These are phyloP conservation scores for Cochlearius cochlearius DNA, from an alignment of 2,113 vertebrate species.

Conservation along the genomic window DNA sequence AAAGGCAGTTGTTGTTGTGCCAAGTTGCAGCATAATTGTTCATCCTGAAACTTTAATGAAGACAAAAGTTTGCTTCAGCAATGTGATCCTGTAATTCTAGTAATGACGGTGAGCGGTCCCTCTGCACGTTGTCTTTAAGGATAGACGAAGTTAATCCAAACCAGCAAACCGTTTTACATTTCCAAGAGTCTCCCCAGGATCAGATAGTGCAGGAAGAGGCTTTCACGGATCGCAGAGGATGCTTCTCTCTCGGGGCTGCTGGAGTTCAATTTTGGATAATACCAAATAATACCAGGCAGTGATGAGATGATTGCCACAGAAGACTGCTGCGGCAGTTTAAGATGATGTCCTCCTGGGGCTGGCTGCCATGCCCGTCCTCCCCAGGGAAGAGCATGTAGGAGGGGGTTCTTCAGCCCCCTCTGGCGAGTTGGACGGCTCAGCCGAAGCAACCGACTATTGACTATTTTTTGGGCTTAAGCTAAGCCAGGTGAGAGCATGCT, in stretches of 20 bases:
- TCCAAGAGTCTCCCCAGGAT: neutral
- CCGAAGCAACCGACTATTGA: accelerated
- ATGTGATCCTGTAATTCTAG: neutral
- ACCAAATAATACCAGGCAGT: neutral
- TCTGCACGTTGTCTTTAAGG: neutral
- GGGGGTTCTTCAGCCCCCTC: neutral
- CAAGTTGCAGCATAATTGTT: slow-evolving; percentile 5
- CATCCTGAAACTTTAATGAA: slow-evolving; percentile 14
- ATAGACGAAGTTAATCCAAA: neutral
- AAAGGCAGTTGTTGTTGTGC: slow-evolving; percentile 20
- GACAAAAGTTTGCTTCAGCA: neutral
- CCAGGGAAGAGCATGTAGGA: neutral
- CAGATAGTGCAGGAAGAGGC: neutral
- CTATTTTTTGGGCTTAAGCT: neutral
- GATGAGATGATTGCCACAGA: neutral
- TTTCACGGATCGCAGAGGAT: neutral
- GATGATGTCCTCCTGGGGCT: neutral
- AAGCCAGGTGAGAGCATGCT: neutral
- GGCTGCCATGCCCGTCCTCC: neutral
- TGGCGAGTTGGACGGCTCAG: accelerated
- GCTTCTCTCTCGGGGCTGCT: neutral
- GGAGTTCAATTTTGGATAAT: neutral
- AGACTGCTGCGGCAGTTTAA: neutral
- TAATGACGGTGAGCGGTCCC: neutral
- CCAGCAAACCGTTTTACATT: neutral